Base-by-base conservation (phyloP, 2,113 vertebrate species). In the Hirundichthys speculiger region DNA sequence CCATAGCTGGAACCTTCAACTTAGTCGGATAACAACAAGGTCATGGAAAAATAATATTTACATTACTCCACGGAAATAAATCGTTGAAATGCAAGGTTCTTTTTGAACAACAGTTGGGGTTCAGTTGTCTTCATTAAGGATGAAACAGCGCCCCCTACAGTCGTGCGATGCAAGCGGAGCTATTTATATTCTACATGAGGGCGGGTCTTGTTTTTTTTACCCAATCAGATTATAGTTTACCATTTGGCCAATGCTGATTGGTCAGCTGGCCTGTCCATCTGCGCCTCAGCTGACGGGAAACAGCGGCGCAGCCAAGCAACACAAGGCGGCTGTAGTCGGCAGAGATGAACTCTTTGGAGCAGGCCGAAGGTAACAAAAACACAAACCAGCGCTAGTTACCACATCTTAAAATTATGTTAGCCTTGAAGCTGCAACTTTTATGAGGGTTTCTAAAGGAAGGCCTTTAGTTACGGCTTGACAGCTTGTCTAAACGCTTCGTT, bases 341-440 rank as follows among this genome's bases (percentile, higher is more conserved):
- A 86, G 92, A 90, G 60, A 97, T 98, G 96, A 97, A 96, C 77
- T 97, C 96, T 2, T 79, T 98, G 89, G 95, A 98, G 75, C 96
- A 98, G 92, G 96, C 96, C 45, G 96, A 98, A 95, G 96, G 96
- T 97, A 93, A 86, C 5, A 11, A 16, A 49, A 7, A 40, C 13
- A 16, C 1, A 45, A 25, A 55, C 4, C 3, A 4, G 19, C 11
- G 25, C 4, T 13, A 21, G 18, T 34, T 0, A 15, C 0, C 8
- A 13, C 1, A 3, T 13, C 46, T 64, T 43, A 2, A 14, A 13
- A 13, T 6, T 2, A 0, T 22, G 46, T 24, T 9, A 21, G 2
- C 12, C 2, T 7, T 21, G 0, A 12, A 12, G 8, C 9, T 27
- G 1, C 3, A 4, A 59, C n/a, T 16, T 1, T 4, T 6, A 3